Percentiles rank a stretch among this genome's conserved stretches.
Evolutionary conservation across 2,113 vertebrate species (phyloP).

Genomic region (Caranx melampygus): DNA sequence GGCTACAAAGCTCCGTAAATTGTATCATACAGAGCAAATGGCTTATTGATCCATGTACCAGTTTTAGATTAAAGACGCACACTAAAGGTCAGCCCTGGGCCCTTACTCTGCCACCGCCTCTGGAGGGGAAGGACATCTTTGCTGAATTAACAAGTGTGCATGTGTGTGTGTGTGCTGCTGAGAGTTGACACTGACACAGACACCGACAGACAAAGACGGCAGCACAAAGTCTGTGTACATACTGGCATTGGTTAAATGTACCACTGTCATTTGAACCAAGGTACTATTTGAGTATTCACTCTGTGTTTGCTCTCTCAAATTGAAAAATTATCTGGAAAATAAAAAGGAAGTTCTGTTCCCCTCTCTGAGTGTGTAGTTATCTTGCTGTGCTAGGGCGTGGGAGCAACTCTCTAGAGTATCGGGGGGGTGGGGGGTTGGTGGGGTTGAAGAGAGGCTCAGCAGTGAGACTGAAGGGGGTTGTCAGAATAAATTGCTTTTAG

Average conservation of each 20-base stretch:
- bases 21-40: slow-evolving; percentile 78
- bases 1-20: slow-evolving; percentile 74
- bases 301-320: slow-evolving; percentile 88
- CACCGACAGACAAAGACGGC: slow-evolving; percentile 23
- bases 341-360: slow-evolving; percentile 64
- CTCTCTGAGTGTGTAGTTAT: slow-evolving; percentile 82
- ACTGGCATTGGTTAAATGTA: slow-evolving; percentile 58
- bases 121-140: slow-evolving; percentile 65
- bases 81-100: slow-evolving; percentile 77
- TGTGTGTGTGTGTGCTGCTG: background rate
- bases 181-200: slow-evolving; percentile 20
- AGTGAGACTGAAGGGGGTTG: slow-evolving; percentile 64
- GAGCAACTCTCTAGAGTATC: slow-evolving; percentile 75
- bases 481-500: slow-evolving; percentile 81
- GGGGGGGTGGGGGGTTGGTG: background rate
- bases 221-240: background rate
- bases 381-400: slow-evolving; percentile 81
- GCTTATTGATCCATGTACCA: slow-evolving; percentile 80
- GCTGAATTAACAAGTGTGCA: slow-evolving; percentile 66
- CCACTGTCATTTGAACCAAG: slow-evolving; percentile 74
- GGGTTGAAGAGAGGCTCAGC: slow-evolving; percentile 12
- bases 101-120: slow-evolving; percentile 56
- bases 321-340: slow-evolving; percentile 90
- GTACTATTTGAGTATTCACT: slow-evolving; percentile 83
- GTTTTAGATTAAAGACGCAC: slow-evolving; percentile 81